phyloP scores from a whole-genome alignment of 2,113 vertebrate species.

The Pelecanus crispus region DNA sequence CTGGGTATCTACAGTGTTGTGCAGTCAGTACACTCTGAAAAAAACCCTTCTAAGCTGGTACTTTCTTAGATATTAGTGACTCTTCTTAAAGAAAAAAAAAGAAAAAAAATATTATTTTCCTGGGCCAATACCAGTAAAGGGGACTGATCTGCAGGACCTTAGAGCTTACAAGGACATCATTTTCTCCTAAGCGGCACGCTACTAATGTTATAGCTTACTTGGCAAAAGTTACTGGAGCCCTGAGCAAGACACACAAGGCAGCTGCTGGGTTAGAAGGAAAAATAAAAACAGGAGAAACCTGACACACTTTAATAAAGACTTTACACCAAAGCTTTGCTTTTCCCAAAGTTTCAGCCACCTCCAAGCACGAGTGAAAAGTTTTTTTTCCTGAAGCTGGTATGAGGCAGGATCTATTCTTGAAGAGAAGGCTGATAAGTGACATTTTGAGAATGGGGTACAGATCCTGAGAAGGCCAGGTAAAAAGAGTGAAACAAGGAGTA shows the following conservation, averaged over 20 bases:
- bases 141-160: not conserved
- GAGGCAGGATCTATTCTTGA: not conserved
- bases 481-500: not conserved
- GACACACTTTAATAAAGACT: not conserved
- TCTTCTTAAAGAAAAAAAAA: not conserved
- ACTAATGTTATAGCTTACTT: not conserved
- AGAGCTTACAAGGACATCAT: not conserved
- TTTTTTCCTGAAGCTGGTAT: not conserved
- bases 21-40: not conserved
- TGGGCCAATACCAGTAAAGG: not conserved
- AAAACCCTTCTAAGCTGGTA: not conserved
- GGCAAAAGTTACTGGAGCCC: not conserved
- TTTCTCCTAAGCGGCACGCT: not conserved
- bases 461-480: not conserved
- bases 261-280: not conserved
- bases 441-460: not conserved
- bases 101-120: not conserved
- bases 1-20: not conserved
- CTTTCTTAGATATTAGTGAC: not conserved
- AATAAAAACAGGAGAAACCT: not conserved
- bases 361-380: not conserved
- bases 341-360: not conserved
- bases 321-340: not conserved
- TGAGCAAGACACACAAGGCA: not conserved
- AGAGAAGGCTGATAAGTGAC: not conserved